Evolutionary conservation across 2,888 invertebrate genomes (phyloP), one percentile per base, ranked within the genome.

Genomic region (Drosophila kanekoi): DNA sequence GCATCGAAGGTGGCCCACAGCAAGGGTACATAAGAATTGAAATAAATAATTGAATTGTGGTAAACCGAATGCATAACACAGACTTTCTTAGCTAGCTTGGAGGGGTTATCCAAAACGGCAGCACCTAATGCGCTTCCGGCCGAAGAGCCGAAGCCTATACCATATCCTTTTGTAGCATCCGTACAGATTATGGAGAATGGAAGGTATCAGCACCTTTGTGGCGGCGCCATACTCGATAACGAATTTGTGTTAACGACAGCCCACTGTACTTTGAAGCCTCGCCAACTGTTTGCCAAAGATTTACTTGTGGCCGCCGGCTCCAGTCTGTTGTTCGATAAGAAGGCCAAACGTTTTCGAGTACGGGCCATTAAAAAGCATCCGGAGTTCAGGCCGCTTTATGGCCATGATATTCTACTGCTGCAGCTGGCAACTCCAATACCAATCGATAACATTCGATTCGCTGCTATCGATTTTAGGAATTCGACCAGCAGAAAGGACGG

Each of bases 231-330:
- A 13, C 77, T 92, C 10, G 62, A 73, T 16, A 75, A 80, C n/a
- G 63, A 84, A 9, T 77, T 90, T 40, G 85, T 92, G 1, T 35
- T 92, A n/a, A 90, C 90, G 0, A 89, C 92, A 0, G 92, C 92
- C 0, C 92, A 92, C 68, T 92, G 92, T 65, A 74, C 84, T 3
- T 11, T 71, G 3, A 72, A 69, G 13, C 51, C 62, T 0, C 16
- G 0, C 0, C 13, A 28, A 1, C 63, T 66, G 1, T 35, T 16
- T 0, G 63, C 77, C 9, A 57, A 58, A 0, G 18, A 65, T 13
- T 59, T 91, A 3, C 76, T 67, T 3, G 70, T 91, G 2, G 38
- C 64, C 0, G 91, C 67, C 10, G 90, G 90, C 1, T 75, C 83
- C 0, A 68, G 63, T 16, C 38, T 10, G 6, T 20, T 89, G 1